These are phyloP conservation scores for Sepiola atlantica DNA, from an alignment of 2,888 invertebrate genomes.

Conservation along the genomic window DNA sequence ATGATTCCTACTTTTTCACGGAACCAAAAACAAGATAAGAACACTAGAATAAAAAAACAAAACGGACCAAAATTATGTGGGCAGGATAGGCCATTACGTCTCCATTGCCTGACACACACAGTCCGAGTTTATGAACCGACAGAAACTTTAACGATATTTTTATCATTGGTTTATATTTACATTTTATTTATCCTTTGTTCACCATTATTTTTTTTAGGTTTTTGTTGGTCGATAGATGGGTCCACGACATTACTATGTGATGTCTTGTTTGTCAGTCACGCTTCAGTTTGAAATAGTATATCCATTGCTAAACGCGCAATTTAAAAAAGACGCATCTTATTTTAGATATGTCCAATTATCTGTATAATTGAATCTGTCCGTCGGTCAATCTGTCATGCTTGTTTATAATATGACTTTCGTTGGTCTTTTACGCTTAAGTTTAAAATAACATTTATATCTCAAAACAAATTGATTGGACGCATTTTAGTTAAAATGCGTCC, in stretches of 20 bases:
- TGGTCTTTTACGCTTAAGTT: too few relatives aligned
- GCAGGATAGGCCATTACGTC: background rate
- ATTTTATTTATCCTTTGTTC: background rate
- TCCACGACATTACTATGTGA: background rate
- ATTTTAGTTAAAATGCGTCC: too few relatives aligned
- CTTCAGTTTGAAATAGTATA: background rate
- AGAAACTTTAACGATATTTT: background rate
- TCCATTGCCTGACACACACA: background rate
- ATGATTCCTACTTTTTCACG: constrained; percentile 16
- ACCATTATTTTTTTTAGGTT: background rate
- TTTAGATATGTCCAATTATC: too few relatives aligned
- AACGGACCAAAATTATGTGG: background rate
- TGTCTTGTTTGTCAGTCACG: background rate
- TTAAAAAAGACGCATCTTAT: too few relatives aligned
- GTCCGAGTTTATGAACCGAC: background rate
- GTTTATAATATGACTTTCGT: too few relatives aligned
- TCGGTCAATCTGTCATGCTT: too few relatives aligned
- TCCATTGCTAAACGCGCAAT: too few relatives aligned
- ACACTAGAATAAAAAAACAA: background rate
- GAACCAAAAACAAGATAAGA: background rate
- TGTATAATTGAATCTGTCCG: too few relatives aligned
- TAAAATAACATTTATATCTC: too few relatives aligned
- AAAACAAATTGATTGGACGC: too few relatives aligned
- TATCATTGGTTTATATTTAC: background rate
- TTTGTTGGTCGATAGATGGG: too few relatives aligned